Percentiles rank a stretch among this genome's conserved stretches.
Evolutionary conservation across 2,797 vertebrate genomes (phyloP).

Genomic region (Streptopelia turtur): DNA sequence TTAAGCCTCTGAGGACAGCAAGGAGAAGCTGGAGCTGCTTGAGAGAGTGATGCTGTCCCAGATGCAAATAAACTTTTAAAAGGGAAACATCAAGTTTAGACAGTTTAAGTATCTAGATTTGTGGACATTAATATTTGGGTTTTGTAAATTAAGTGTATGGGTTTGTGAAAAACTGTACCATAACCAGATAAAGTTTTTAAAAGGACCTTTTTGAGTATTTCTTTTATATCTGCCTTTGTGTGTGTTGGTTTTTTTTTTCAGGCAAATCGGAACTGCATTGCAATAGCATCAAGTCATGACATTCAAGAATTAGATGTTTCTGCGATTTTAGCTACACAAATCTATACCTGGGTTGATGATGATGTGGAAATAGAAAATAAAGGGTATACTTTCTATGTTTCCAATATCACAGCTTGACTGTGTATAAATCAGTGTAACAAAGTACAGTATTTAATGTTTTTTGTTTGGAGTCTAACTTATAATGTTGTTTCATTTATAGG

Average conservation of each 20-base stretch:
- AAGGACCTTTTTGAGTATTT: neutral
- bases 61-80: neutral
- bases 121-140: neutral
- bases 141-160: neutral
- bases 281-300: constrained; percentile 96
- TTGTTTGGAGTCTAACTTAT: neutral
- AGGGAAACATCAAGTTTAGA: neutral
- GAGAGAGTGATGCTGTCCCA: neutral
- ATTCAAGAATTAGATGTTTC: constrained; percentile 98
- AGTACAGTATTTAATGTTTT: neutral
- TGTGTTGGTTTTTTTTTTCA: constrained; percentile 65
- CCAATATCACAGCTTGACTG: neutral
- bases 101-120: neutral
- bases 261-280: constrained; percentile 98
- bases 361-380: constrained; percentile 90
- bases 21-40: neutral
- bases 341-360: constrained; percentile 97
- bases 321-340: constrained; percentile 94
- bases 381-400: constrained; percentile 79
- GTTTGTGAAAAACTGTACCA: neutral
- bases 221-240: neutral
- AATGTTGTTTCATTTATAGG: constrained; percentile 67
- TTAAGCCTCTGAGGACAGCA: neutral
- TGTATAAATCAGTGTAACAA: neutral
- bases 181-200: neutral